A percentile compares a stretch with the other conserved stretches of the same genome.
phyloP scores from a whole-genome alignment of 2,888 invertebrate species.

The Hymenopus coronatus region DNA sequence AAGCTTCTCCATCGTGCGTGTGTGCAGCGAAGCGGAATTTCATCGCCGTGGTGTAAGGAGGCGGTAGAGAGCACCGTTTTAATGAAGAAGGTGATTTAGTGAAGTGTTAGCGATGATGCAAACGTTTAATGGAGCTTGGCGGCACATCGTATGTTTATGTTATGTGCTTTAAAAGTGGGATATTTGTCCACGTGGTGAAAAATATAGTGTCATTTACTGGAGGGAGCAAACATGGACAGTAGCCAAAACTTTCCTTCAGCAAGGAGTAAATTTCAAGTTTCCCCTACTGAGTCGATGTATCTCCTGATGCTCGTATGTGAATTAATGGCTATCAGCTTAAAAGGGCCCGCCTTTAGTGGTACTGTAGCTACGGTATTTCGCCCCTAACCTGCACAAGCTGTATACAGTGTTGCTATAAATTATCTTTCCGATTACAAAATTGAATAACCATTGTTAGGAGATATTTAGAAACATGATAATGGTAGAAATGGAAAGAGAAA shows the following conservation, averaged over 20 bases:
- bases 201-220: neutral
- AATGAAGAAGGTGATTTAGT: neutral
- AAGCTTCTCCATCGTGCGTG: neutral
- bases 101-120: neutral
- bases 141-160: neutral
- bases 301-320: too few species aligned
- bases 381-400: too few species aligned
- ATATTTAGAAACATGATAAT: too few species aligned
- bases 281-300: too few species aligned
- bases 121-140: neutral
- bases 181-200: neutral
- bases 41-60: neutral
- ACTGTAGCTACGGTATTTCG: too few species aligned
- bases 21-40: neutral
- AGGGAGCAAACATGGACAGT: neutral
- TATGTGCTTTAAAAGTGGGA: neutral
- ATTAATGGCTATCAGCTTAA: too few species aligned
- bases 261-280: too few species aligned
- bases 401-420: too few species aligned
- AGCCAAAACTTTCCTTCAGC: neutral
- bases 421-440: too few species aligned
- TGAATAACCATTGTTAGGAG: too few species aligned
- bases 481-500: too few species aligned
- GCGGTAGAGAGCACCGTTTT: neutral
- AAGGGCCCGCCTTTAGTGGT: too few species aligned